Base-by-base conservation (phyloP, 2,113 vertebrate species). In the Rana temporaria region DNA sequence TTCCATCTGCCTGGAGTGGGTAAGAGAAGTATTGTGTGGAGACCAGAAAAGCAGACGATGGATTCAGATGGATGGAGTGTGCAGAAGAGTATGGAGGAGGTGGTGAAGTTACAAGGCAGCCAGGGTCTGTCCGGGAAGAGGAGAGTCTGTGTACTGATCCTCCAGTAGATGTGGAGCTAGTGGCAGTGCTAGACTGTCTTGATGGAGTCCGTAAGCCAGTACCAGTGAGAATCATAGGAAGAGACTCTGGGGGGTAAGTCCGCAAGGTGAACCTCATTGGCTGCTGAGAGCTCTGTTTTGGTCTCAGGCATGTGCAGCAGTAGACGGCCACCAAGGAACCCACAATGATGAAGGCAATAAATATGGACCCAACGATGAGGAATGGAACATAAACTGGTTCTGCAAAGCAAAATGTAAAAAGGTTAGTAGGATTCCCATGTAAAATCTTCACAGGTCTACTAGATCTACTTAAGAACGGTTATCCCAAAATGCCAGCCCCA, bases 301-400 rank as follows among this genome's bases (percentile, higher is more conserved):
- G 98, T 81, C 96, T 92, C 83, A 99, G 88, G 85, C 98, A 99
- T 0, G 97, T 99, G 89, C 98, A 99, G 82, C 98, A 99, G 84
- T 99, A 99, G 78, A 99, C 91, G 0, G 98, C 98, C 62, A 99
- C 95, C 85, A 99, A 90, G 0, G 96, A 98, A 78, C 96, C 98
- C 75, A 99, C 93, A 8, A 99, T 94, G 60, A 99, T 94, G 83
- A 99, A 99, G 26, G 98, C 96, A 0, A 99, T 91, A 84, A 99
- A 99, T 88, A 99, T 99, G 81, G 96, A 97, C 53, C 97, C 98
- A 15, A 99, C 98, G 85, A 99, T 95, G 78, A 99, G 94, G 90
- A 99, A 99, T 0, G 98, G 98, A 19, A 99, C 94, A 18, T 99
- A 99, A 89, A 98, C 90, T 0, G 98, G 98, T 87, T 99, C 98